Evolutionary conservation across 2,113 vertebrate genomes (phyloP).

Genomic region (Daboia siamensis): DNA sequence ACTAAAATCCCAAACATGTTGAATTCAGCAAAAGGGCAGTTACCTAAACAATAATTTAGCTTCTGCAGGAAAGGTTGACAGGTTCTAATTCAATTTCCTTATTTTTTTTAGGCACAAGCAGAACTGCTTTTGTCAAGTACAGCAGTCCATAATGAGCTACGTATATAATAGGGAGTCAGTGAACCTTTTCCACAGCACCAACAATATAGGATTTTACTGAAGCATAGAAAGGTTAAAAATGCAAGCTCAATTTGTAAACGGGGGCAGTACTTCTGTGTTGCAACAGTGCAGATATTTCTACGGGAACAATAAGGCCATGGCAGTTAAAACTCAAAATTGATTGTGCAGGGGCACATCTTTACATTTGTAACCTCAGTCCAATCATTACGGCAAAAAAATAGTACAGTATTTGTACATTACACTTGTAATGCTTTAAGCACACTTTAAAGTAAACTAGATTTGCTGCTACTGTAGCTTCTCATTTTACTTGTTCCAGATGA

Average conservation of each 20-base stretch:
- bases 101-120: conserved; percentile 69
- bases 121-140: conserved; percentile 58
- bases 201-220: conserved; percentile 52
- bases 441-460: not conserved
- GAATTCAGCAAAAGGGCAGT: conserved; percentile 66
- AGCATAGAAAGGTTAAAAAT: conserved; percentile 60
- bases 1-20: conserved; percentile 60
- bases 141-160: conserved; percentile 61
- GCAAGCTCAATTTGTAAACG: conserved; percentile 43
- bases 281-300: conserved; percentile 45
- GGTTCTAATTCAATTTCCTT: conserved; percentile 63
- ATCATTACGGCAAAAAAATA: not conserved
- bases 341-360: not conserved
- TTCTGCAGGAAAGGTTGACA: conserved; percentile 59
- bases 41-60: conserved; percentile 63
- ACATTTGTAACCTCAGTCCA: not conserved
- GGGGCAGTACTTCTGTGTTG: conserved; percentile 61
- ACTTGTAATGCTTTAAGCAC: not conserved
- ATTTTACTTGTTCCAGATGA: not conserved
- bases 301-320: conserved; percentile 60
- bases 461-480: not conserved
- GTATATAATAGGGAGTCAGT: conserved; percentile 59
- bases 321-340: conserved; percentile 52
- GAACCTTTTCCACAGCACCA: conserved; percentile 64
- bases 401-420: not conserved